Base-by-base conservation (phyloP, 2,888 invertebrate genomes). In the Drosophila mimetica region DNA sequence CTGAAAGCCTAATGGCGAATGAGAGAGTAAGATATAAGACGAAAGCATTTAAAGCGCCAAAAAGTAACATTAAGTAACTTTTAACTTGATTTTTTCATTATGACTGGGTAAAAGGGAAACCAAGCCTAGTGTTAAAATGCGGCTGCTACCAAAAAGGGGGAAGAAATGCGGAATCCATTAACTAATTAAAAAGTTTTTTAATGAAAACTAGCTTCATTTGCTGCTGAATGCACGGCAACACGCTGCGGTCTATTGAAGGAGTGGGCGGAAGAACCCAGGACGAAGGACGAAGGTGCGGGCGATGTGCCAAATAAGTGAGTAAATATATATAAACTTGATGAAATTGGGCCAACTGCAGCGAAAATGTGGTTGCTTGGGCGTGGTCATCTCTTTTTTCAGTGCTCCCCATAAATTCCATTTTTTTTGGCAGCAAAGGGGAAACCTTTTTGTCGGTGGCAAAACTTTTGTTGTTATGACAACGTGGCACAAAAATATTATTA, bases 121-220 rank as follows among this genome's bases (percentile, higher is more conserved):
- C 39, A 6, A 59, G 30, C 32, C 39, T 47, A 36, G 72, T 60
- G 63, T 61, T 61, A 61, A 71, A 55, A 22, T 46, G 52, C 36
- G 37, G n/a, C 16, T 13, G 18, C 28, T 11, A 30, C 11, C 57
- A 39, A 32, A 18, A 8, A 18, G 34, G 59, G 47, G 59, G 41
- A 22, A 25, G 41, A 30, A 60, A 55, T 32, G 46, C 18, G 39
- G 39, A 67, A 75, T 88, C 85, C 89, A 89, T 88, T 89, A 82
- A 79, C 89, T 89, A 89, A 89, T 88, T 88, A 77, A 74, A 74
- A 79, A 78, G 66, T 60, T 72, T 75, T 75, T 74, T 76, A 73
- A 77, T 77, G 71, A 74, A 64, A 85, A 75, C 67, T 64, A 70
- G 76, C 59, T 64, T 58, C 58, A 73, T 73, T 75, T 77, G 53